phyloP scores from a whole-genome alignment of 2,888 invertebrate genomes.

The Argyresthia albistria region DNA sequence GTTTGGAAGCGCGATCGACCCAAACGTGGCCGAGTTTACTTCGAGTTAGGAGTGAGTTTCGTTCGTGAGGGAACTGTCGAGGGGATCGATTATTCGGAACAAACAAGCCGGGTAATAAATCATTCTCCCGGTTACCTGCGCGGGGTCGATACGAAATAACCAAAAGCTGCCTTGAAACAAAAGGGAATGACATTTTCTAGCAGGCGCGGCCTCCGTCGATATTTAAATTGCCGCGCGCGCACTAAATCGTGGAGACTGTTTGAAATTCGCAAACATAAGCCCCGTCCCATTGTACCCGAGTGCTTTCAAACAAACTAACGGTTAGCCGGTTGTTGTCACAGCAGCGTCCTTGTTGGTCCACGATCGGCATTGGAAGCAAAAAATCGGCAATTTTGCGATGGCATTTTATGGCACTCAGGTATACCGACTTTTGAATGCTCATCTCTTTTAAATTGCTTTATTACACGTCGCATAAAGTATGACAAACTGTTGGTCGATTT shows the following conservation, averaged over 20 bases:
- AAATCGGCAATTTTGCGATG: background rate
- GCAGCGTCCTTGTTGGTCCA: background rate
- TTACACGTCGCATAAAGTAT: background rate
- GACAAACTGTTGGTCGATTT: background rate
- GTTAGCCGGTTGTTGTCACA: constrained; percentile 2
- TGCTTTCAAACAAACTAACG: constrained; percentile 3
- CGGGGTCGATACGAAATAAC: constrained; percentile 53
- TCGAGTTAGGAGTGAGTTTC: constrained; percentile 23
- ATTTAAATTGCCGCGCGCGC: constrained; percentile 12
- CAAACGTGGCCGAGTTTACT: constrained; percentile 17
- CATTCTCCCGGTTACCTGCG: constrained; percentile 64
- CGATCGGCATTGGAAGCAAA: background rate
- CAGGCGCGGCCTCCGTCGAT: constrained; percentile 17
- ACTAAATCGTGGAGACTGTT: constrained; percentile 5
- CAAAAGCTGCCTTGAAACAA: constrained; percentile 46
- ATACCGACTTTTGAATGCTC: background rate
- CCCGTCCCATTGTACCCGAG: constrained; percentile 1
- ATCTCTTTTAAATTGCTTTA: background rate
- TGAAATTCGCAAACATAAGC: constrained; percentile 5
- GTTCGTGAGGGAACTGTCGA: constrained; percentile 24
- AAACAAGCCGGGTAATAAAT: constrained; percentile 66
- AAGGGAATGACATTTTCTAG: constrained; percentile 57
- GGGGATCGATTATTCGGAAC: constrained; percentile 64
- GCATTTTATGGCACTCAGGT: background rate
- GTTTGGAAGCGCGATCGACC: constrained; percentile 15